Percentiles rank a stretch among this genome's conserved stretches.
These are phyloP conservation scores for Ochropleura leucogaster DNA, from an alignment of 2,888 invertebrate species.

Conservation along the genomic window DNA sequence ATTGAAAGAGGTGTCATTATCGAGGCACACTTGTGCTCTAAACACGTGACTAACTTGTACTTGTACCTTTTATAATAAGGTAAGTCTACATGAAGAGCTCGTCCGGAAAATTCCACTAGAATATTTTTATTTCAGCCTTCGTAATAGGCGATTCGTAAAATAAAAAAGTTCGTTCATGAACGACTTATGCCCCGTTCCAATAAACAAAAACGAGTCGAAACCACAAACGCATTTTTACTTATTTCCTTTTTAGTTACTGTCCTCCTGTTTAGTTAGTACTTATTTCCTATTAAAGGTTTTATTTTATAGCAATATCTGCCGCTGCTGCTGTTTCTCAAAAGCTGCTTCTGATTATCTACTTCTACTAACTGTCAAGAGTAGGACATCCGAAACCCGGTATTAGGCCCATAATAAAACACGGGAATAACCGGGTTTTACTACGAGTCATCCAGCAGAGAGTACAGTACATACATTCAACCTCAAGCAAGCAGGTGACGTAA, in stretches of 20 bases:
- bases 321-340: not conserved
- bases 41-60: constrained; percentile 18
- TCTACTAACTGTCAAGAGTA: not conserved
- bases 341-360: not conserved
- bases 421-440: too few species aligned
- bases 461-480: too few species aligned
- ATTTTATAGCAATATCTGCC: too few species aligned
- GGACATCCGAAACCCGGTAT: too few species aligned
- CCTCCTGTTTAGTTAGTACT: too few species aligned
- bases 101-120: not conserved
- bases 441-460: too few species aligned
- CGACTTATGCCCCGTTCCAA: not conserved
- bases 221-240: not conserved
- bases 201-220: not conserved
- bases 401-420: too few species aligned
- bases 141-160: too few species aligned
- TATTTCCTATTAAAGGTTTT: too few species aligned
- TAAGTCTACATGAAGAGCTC: too few species aligned
- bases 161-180: not conserved
- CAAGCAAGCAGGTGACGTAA: too few species aligned
- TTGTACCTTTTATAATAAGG: not conserved
- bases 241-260: not conserved
- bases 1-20: constrained; percentile 28
- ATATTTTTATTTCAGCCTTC: not conserved
- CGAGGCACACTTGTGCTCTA: not conserved